phyloP scores from a whole-genome alignment of 2,113 vertebrate species.

The Thymallus thymallus region DNA sequence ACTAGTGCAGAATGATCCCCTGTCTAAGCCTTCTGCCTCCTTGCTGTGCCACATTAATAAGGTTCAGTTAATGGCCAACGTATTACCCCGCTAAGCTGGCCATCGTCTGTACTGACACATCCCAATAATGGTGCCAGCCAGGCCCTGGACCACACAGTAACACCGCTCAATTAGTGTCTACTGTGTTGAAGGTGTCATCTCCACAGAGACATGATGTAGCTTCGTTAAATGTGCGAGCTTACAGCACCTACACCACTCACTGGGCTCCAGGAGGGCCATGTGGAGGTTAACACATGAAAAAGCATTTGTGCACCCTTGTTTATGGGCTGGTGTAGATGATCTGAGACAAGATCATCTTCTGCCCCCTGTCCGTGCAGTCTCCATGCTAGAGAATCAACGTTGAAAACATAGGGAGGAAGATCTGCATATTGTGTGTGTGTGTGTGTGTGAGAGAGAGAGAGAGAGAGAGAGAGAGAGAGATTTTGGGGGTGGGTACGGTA shows the following conservation, averaged over 20 bases:
- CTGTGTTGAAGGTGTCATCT: background rate
- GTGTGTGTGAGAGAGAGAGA: no score
- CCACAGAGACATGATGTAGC: background rate
- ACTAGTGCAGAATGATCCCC: conserved; percentile 12
- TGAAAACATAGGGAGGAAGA: background rate
- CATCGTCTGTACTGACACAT: background rate
- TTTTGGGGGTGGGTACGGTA: background rate
- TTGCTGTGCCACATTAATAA: conserved; percentile 17
- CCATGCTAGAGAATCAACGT: background rate
- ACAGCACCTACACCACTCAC: background rate
- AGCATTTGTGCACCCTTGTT: background rate
- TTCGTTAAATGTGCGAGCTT: background rate
- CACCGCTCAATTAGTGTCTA: background rate
- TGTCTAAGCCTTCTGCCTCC: conserved; percentile 21
- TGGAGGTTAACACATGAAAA: background rate
- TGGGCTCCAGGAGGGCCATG: background rate
- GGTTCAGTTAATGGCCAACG: conserved; percentile 24
- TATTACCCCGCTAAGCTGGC: conserved; percentile 28
- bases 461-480: conserved; percentile 4
- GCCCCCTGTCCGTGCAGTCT: background rate
- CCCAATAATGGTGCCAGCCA: background rate
- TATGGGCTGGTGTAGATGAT: no score
- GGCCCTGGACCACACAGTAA: background rate
- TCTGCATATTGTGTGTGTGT: background rate
- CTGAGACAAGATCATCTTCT: background rate